Conservation (phyloP, 2,113 vertebrate species). For the Pseudopodoces humilis region DNA sequence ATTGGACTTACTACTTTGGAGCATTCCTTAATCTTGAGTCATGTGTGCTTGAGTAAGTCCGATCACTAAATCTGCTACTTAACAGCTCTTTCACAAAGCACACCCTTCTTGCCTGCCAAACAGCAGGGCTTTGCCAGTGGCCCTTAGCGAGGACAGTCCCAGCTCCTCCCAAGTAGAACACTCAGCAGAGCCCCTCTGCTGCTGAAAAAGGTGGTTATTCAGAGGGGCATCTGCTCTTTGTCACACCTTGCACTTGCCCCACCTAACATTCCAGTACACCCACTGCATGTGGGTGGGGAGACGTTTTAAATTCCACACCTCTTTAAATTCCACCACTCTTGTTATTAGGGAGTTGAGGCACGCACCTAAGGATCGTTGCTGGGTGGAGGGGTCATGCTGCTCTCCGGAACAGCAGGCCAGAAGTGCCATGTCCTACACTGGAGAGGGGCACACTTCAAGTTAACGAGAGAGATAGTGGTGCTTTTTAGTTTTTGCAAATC, state of each 20-base stretch:
- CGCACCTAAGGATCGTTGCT: neutral
- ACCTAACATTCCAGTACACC: slow-evolving; percentile 1
- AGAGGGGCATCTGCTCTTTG: neutral
- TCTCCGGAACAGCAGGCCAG: accelerated
- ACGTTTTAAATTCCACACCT: neutral
- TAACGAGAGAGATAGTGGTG: neutral
- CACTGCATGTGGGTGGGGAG: neutral
- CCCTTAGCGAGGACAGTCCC: neutral
- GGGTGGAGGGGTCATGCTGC: neutral
- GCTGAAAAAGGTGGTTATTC: neutral
- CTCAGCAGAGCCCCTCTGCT: neutral
- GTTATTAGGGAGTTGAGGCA: neutral
- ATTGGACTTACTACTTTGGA: neutral
- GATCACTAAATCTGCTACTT: neutral
- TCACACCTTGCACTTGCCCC: neutral
- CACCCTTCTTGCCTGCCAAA: neutral
- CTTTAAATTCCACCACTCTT: slow-evolving; percentile 2
- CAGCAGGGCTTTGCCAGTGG: neutral
- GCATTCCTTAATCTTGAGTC: neutral
- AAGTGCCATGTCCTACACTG: neutral
- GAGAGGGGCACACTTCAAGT: neutral
- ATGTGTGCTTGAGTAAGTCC: neutral
- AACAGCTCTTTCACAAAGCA: neutral
- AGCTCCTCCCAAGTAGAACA: neutral
- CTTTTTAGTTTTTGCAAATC: neutral